Evolutionary conservation across 2,888 invertebrate genomes (phyloP).

Genomic region (Orthosia incerta): DNA sequence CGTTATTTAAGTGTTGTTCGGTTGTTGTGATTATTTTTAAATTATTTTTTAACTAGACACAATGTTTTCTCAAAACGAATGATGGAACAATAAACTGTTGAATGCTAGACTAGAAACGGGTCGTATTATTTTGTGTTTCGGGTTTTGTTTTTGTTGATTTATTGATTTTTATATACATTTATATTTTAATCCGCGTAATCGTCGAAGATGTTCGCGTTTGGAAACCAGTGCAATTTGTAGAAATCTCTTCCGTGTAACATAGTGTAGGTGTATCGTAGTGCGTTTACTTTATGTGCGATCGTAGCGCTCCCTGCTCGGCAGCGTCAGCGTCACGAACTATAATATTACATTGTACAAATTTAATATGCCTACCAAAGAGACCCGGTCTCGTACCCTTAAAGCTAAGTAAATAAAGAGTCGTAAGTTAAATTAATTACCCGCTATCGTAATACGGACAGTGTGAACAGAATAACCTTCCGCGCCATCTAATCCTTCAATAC

Average conservation of each 20-base stretch:
- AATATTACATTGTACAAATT: slow-evolving; percentile 90
- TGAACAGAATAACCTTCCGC: slow-evolving; percentile 86
- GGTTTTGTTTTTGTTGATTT: slow-evolving; percentile 89
- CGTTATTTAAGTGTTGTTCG: slow-evolving; percentile 91
- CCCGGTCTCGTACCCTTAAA: slow-evolving; percentile 91
- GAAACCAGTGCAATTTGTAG: slow-evolving; percentile 91
- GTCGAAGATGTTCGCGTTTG: slow-evolving; percentile 89
- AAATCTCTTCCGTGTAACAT: slow-evolving; percentile 90
- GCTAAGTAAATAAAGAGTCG: slow-evolving; percentile 89
- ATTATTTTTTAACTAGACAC: slow-evolving; percentile 83
- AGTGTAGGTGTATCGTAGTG: slow-evolving; percentile 89
- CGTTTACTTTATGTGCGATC: slow-evolving; percentile 83
- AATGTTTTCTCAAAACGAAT: slow-evolving; percentile 83
- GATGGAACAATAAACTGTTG: slow-evolving; percentile 89
- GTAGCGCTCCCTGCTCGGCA: slow-evolving; percentile 78
- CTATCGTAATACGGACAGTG: slow-evolving; percentile 83
- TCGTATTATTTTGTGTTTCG: slow-evolving; percentile 91
- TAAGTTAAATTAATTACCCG: slow-evolving; percentile 87
- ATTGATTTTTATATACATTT: slow-evolving; percentile 82
- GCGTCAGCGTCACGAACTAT: slow-evolving; percentile 85
- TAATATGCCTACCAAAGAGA: slow-evolving; percentile 91
- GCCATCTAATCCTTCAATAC: slow-evolving; percentile 89
- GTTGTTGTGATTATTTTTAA: slow-evolving; percentile 91
- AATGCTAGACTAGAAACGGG: slow-evolving; percentile 90
- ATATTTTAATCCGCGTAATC: slow-evolving; percentile 89